A percentile compares a stretch with the other conserved stretches of the same genome.
Conservation (phyloP, 30 jellyfish, hydroid and myxozoan species). For the Mastigias papua region DNA sequence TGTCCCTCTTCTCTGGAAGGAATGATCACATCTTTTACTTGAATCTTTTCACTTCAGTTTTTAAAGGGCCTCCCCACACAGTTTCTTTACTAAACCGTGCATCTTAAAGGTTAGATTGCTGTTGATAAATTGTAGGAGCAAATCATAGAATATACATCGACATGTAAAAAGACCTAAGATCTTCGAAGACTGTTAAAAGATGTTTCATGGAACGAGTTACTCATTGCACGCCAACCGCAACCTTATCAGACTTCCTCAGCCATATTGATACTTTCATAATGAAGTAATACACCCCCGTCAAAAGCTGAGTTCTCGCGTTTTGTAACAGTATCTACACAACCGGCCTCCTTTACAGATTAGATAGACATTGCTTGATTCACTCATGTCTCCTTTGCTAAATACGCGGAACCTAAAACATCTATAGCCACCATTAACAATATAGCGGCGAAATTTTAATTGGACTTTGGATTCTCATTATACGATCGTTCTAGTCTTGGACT, state of each 20-base stretch:
- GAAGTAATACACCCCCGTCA: background rate
- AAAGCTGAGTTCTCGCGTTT: background rate
- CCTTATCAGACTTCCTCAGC: background rate
- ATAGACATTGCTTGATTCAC: constrained; percentile 3
- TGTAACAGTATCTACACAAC: constrained; percentile 33
- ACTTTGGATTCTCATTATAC: background rate
- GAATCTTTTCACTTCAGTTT: no score
- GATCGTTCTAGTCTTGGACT: background rate
- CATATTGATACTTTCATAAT: background rate
- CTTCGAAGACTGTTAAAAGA: no score
- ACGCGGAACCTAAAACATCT: background rate
- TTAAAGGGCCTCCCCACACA: no score
- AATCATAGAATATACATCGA: no score
- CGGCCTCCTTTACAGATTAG: constrained; percentile 35
- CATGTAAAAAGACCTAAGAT: no score
- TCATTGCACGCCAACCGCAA: background rate
- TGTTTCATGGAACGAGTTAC: no score
- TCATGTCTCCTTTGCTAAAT: background rate
- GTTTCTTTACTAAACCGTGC: no score
- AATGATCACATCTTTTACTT: no score
- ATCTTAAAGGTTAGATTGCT: no score
- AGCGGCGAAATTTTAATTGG: background rate
- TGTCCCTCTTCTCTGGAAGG: no score
- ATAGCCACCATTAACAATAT: background rate
- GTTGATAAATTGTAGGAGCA: no score